These are phyloP conservation scores for Enteromius viviparus DNA, from an alignment of 2,797 vertebrate species.

Conservation along the genomic window DNA sequence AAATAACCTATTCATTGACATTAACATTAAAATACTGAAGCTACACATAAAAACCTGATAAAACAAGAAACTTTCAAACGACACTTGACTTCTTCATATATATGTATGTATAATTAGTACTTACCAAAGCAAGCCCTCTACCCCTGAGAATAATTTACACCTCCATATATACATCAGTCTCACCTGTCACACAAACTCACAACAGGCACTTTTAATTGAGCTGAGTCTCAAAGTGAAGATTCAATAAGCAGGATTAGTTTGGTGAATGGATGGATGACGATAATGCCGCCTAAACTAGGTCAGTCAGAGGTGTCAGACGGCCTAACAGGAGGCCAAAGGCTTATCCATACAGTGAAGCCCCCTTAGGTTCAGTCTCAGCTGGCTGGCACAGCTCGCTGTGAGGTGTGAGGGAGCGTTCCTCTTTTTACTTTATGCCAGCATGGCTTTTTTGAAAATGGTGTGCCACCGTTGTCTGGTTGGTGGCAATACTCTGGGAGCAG, in stretches of 20 bases:
- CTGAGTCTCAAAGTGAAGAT: background rate
- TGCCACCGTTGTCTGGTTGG: slow-evolving; percentile 18
- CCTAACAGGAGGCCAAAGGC: slow-evolving; percentile 18
- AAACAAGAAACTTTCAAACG: too few relatives aligned
- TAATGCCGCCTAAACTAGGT: slow-evolving; percentile 19
- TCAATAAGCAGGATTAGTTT: slow-evolving; percentile 22
- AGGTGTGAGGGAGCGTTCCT: background rate
- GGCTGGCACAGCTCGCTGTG: slow-evolving; percentile 1
- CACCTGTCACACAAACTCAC: slow-evolving; percentile 39
- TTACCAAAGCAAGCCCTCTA: background rate
- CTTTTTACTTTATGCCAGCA: background rate
- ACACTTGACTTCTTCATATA: background rate
- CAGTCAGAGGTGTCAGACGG: slow-evolving; percentile 42
- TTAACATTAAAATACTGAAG: too few relatives aligned
- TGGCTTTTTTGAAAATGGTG: slow-evolving; percentile 13
- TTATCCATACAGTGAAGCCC: slow-evolving; percentile 15
- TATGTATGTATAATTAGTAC: background rate
- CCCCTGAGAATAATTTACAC: slow-evolving; percentile 31
- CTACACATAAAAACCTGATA: too few relatives aligned
- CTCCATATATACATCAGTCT: slow-evolving; percentile 33
- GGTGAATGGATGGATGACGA: background rate
- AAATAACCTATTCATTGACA: too few relatives aligned
- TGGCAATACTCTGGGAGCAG: slow-evolving; percentile 37
- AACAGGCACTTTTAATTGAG: slow-evolving; percentile 38
- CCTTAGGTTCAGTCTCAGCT: slow-evolving; percentile 21